These are phyloP conservation scores for Galaxias olidus DNA, from an alignment of 2,797 vertebrate genomes.

Conservation along the genomic window DNA sequence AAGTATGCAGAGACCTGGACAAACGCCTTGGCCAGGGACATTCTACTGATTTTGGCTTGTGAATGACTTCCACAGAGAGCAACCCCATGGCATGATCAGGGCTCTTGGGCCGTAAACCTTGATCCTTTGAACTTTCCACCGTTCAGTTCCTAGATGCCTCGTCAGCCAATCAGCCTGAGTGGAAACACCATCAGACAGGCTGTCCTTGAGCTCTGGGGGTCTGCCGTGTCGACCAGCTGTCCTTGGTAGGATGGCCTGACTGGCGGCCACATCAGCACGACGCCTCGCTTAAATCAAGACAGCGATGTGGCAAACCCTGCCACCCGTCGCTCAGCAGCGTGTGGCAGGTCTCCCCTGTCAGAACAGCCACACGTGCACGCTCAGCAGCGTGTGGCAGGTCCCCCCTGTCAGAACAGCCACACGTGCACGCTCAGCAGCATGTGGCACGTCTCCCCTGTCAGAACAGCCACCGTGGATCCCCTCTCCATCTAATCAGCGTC, in stretches of 20 bases:
- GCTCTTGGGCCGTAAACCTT: slow-evolving; percentile 55
- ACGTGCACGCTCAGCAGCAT: neutral
- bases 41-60: too few relatives aligned
- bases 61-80: too few relatives aligned
- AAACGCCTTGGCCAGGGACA: neutral
- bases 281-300: slow-evolving; percentile 11
- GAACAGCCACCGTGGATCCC: slow-evolving; percentile 1
- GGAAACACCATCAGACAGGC: slow-evolving; percentile 17
- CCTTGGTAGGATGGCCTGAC: slow-evolving; percentile 23
- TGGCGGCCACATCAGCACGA: slow-evolving; percentile 28
- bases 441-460: neutral
- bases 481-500: neutral
- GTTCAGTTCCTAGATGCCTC: slow-evolving; percentile 41
- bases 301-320: slow-evolving; percentile 11
- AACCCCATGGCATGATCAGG: too few relatives aligned
- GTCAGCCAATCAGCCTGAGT: slow-evolving; percentile 32
- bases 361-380: neutral
- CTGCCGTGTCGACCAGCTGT: slow-evolving; percentile 1
- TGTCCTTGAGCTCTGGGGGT: slow-evolving; percentile 34
- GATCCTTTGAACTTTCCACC: slow-evolving; percentile 48
- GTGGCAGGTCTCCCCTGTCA: slow-evolving; percentile 19
- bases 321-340: slow-evolving; percentile 8
- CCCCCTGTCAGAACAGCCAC: slow-evolving; percentile 27
- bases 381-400: neutral
- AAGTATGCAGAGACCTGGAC: neutral